phyloP scores from a whole-genome alignment of 2,888 invertebrate species.

The Tinea trinotella region DNA sequence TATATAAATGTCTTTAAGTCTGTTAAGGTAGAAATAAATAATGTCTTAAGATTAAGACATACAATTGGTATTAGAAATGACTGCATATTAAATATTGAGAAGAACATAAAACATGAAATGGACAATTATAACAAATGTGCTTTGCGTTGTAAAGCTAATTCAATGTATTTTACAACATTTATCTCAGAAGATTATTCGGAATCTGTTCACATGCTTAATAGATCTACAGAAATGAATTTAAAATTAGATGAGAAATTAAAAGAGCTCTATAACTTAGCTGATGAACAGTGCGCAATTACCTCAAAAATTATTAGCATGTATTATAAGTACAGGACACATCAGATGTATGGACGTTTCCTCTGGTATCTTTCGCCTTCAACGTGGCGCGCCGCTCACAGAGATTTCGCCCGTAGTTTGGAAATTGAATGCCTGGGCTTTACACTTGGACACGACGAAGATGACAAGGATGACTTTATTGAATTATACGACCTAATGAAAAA shows the following conservation, averaged over 20 bases:
- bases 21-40: constrained; percentile 33
- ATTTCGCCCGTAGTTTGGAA: constrained; percentile 56
- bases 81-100: constrained; percentile 64
- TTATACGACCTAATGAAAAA: constrained; percentile 61
- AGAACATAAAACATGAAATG: constrained; percentile 66
- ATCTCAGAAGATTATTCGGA: constrained; percentile 73
- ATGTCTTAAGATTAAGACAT: constrained; percentile 34
- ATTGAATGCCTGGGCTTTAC: constrained; percentile 60
- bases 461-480: constrained; percentile 42
- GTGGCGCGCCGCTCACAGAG: constrained; percentile 71
- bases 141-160: constrained; percentile 62
- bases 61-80: constrained; percentile 59
- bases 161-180: constrained; percentile 72
- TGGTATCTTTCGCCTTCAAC: constrained; percentile 75
- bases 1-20: constrained; percentile 39
- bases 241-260: constrained; percentile 51
- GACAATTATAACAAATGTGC: constrained; percentile 56
- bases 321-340: constrained; percentile 74
- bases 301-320: constrained; percentile 73
- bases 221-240: constrained; percentile 58
- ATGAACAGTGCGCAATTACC: constrained; percentile 41
- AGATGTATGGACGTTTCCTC: constrained; percentile 78
- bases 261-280: constrained; percentile 55
- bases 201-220: constrained; percentile 68
- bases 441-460: constrained; percentile 43